Conservation (phyloP, 2,888 invertebrate species). For the Branchipolynoe longqiensis region DNA sequence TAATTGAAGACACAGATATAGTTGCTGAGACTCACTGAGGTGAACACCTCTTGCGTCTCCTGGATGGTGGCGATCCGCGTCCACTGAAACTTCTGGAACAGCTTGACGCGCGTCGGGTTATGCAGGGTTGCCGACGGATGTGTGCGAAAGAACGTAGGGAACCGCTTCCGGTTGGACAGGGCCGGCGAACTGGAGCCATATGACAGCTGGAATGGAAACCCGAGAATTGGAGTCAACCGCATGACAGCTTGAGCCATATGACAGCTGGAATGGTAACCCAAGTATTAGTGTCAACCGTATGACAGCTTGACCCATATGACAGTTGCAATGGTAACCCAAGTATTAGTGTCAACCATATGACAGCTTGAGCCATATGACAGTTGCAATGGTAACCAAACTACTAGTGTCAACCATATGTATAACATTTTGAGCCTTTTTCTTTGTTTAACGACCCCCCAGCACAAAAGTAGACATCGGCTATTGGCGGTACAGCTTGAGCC, state of each 20-base stretch:
- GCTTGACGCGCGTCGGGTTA: conserved; percentile 97
- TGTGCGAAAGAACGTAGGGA: conserved; percentile 98
- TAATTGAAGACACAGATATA: no score
- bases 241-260: conserved; percentile 98
- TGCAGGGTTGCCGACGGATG: conserved; percentile 99
- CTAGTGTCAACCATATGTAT: background rate
- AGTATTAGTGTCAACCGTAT: background rate
- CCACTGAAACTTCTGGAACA: conserved; percentile 99
- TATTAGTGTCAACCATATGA: background rate
- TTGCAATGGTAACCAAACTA: conserved; percentile 84
- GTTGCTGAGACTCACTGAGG: conserved; percentile 79
- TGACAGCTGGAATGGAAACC: conserved; percentile 88
- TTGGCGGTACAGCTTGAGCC: conserved; percentile 99
- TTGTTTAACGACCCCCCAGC: no score
- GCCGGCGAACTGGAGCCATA: conserved; percentile 99
- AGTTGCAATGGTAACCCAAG: conserved; percentile 86
- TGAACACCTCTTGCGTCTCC: conserved; percentile 98
- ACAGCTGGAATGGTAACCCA: conserved; percentile 87
- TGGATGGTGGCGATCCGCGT: conserved; percentile 97
- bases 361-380: conserved; percentile 99
- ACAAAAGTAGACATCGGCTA: no score
- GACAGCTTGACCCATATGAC: conserved; percentile 99
- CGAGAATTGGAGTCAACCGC: background rate
- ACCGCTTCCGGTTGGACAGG: conserved; percentile 96
- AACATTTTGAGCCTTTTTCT: no score